phyloP scores from a whole-genome alignment of 1,140 invertebrate species.

The Phymastichus coffea region DNA sequence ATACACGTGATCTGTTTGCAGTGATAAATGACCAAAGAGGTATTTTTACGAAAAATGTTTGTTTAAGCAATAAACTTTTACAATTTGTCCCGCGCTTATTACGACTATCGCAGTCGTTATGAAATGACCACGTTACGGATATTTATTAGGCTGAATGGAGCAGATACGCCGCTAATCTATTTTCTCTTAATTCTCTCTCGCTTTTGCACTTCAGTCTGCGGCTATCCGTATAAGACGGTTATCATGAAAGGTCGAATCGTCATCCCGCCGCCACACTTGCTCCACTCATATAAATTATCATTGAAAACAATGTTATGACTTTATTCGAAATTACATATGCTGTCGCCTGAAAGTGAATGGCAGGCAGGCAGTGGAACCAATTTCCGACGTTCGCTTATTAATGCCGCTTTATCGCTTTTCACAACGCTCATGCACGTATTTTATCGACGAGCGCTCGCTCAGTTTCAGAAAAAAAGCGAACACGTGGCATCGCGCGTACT shows the following conservation, averaged over 20 bases:
- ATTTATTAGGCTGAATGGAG: slow-evolving; percentile 37
- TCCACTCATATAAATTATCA: slow-evolving; percentile 48
- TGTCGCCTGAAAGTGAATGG: slow-evolving; percentile 37
- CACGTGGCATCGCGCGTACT: no score
- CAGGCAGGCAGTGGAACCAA: slow-evolving; percentile 34
- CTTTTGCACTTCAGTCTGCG: not conserved
- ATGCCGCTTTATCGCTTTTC: no score
- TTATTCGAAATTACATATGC: slow-evolving; percentile 48
- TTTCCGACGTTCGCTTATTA: no score
- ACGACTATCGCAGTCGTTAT: slow-evolving; percentile 33
- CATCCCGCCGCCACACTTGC: slow-evolving; percentile 50
- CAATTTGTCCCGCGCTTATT: slow-evolving; percentile 13
- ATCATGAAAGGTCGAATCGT: slow-evolving; percentile 55
- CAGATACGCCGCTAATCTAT: slow-evolving; percentile 30
- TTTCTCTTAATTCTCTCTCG: slow-evolving; percentile 31
- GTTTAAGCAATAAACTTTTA: no score
- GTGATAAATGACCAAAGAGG: no score
- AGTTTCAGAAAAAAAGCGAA: no score
- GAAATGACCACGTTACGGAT: slow-evolving; percentile 39
- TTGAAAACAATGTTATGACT: slow-evolving; percentile 49
- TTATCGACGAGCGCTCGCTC: no score
- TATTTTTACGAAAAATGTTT: no score
- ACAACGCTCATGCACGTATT: no score
- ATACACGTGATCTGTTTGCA: no score
- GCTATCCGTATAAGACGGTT: slow-evolving; percentile 38